Evolutionary conservation across 2,888 invertebrate genomes (phyloP), one percentile per base, ranked within the genome.

Genomic region (Cepaea hortensis): DNA sequence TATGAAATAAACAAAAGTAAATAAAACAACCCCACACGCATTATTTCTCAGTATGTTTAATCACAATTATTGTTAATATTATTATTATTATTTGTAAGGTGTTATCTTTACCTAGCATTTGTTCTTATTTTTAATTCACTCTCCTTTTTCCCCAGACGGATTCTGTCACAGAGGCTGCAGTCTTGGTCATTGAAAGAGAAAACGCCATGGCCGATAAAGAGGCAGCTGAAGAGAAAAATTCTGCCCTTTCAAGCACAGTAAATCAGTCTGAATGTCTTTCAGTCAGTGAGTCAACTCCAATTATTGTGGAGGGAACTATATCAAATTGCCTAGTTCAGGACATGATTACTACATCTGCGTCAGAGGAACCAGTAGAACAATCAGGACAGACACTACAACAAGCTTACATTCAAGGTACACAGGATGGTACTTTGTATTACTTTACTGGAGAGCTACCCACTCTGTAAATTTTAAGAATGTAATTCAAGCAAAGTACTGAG

Each of bases 371-470:
- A 55, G 18, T 80, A 62, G 85, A 80, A 73, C 72, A 70, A n/a
- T 18, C 70, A 80, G 80, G 72, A 6, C 80, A 55, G 46, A 65
- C 80, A 11, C n/a, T 85, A 18, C 80, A 85, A 46, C 85, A 85
- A 20, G 85, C 85, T 20, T 85, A 80, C n/a, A 85, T 85, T 61
- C 80, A 85, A 46, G 80, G 72, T 20, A n/a, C 75, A 61, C 80
- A 79, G 50, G 85, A 85, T 72, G 85, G 80, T 9, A 85, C 85
- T 50, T 73, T 85, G 72, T 85, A 85, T 48, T 85, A 85, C 55
- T 85, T 85, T 62, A 85, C 85, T 72, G 85, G 85, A 72, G 85
- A 85, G 18, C 73, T 85, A 7, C 79, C 79, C 4, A 46, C 85
- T 6, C 62, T 85, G 72, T 80, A 85, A 62, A 62, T 7, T 81